Percentiles rank a stretch among this genome's conserved stretches.
phyloP scores from a whole-genome alignment of 2,888 invertebrate genomes.

The Caenorhabditis parvicauda region DNA sequence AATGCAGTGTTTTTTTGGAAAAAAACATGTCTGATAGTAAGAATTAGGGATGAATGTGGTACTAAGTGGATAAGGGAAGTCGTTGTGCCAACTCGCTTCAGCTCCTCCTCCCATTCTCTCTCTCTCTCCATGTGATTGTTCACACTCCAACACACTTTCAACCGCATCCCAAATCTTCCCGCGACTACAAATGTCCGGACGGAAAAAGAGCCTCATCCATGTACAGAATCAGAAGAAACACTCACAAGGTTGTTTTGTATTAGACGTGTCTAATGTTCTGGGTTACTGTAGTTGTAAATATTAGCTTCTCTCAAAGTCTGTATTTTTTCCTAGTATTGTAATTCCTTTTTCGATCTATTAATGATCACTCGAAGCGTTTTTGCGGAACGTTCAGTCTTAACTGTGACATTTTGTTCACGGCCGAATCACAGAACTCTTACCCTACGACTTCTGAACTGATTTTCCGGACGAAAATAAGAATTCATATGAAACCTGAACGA shows the following conservation, averaged over 20 bases:
- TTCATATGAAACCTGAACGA: too few species aligned
- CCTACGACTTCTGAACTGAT: too few species aligned
- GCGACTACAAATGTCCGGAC: constrained; percentile 17
- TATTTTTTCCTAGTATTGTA: not conserved
- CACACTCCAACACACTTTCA: not conserved
- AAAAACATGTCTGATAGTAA: too few species aligned
- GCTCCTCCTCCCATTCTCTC: too few species aligned
- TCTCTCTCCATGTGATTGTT: not conserved
- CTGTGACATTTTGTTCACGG: too few species aligned
- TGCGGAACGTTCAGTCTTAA: too few species aligned
- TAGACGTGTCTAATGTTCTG: not conserved
- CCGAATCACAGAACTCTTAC: too few species aligned
- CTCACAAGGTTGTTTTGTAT: constrained; percentile 27
- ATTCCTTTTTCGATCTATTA: too few species aligned
- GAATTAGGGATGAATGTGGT: too few species aligned
- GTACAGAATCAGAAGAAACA: constrained; percentile 33
- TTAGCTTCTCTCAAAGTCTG: not conserved
- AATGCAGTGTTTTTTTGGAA: too few species aligned
- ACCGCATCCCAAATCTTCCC: not conserved
- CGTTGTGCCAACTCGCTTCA: not conserved
- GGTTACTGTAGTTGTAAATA: not conserved
- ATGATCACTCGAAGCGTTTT: too few species aligned
- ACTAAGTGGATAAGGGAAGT: not conserved
- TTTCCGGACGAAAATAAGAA: too few species aligned
- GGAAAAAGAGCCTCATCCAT: constrained; percentile 37